A percentile compares a stretch with the other conserved stretches of the same genome.
Evolutionary conservation across 2,113 vertebrate genomes (phyloP).

Genomic region (Pachypanchax playfairii): DNA sequence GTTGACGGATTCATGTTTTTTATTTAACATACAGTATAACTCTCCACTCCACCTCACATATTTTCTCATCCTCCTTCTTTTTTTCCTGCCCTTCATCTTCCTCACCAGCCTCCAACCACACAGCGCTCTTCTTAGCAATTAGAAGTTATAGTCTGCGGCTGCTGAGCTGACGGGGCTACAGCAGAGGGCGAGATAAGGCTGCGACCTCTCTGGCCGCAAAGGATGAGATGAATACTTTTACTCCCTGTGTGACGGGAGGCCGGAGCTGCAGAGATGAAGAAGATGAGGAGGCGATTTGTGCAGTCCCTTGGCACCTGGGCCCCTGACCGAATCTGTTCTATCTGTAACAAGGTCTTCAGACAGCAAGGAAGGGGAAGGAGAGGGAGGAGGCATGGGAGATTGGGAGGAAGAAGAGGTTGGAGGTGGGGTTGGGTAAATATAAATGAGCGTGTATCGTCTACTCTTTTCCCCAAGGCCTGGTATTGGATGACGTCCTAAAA

Average conservation of each 20-base stretch:
- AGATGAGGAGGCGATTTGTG: constrained; percentile 13
- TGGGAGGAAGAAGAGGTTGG: background rate
- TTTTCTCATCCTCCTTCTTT: constrained; percentile 3
- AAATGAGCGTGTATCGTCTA: constrained; percentile 23
- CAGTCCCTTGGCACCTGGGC: constrained; percentile 40
- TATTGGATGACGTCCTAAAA: constrained; percentile 73
- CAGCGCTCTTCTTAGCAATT: constrained; percentile 39
- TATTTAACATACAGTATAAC: background rate
- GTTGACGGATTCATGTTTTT: too few species aligned
- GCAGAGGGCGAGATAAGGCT: constrained; percentile 76
- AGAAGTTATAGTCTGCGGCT: constrained; percentile 78
- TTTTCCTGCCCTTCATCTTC: constrained; percentile 23
- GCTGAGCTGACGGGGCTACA: constrained; percentile 76
- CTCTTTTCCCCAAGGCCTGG: constrained; percentile 68
- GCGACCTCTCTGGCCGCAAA: constrained; percentile 68
- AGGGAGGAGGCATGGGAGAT: background rate
- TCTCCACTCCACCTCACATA: background rate
- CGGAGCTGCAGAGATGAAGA: background rate
- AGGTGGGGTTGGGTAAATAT: background rate
- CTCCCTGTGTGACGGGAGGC: constrained; percentile 60
- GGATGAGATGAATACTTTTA: constrained; percentile 78
- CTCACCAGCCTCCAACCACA: constrained; percentile 24
- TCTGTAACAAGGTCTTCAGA: constrained; percentile 67
- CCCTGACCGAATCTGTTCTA: constrained; percentile 60
- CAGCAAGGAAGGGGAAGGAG: constrained; percentile 5